phyloP scores from a whole-genome alignment of 2,888 invertebrate genomes.

The Tenthredo amoena region DNA sequence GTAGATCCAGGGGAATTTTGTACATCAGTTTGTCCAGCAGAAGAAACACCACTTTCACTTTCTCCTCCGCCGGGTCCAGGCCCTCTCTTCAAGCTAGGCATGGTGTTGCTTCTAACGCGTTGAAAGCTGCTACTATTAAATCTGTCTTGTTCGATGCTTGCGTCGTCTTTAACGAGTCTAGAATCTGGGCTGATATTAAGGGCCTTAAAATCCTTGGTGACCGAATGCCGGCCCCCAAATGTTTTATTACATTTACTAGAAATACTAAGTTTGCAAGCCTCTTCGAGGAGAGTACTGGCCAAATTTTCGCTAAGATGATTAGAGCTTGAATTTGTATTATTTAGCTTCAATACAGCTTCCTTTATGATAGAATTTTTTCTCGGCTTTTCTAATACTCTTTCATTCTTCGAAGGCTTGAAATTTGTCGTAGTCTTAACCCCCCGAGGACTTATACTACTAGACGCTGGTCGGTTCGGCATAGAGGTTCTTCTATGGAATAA shows the following conservation, averaged over 20 bases:
- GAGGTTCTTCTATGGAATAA: constrained; percentile 64
- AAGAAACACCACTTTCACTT: constrained; percentile 34
- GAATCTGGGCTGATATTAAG: constrained; percentile 68
- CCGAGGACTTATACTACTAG: constrained; percentile 62
- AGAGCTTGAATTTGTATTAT: constrained; percentile 63
- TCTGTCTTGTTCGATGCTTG: constrained; percentile 68
- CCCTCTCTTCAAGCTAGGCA: constrained; percentile 74
- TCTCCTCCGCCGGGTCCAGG: constrained; percentile 72
- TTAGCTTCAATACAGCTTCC: constrained; percentile 73
- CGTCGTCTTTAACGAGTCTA: constrained; percentile 71
- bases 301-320: constrained; percentile 66
- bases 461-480: constrained; percentile 65
- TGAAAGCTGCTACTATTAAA: constrained; percentile 71
- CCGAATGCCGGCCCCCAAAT: constrained; percentile 73
- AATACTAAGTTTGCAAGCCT: constrained; percentile 71
- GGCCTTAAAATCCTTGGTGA: constrained; percentile 73
- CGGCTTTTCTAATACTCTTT: constrained; percentile 67
- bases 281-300: constrained; percentile 66
- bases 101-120: constrained; percentile 75
- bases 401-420: constrained; percentile 72
- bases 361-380: constrained; percentile 70
- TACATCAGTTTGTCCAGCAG: constrained; percentile 31
- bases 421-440: constrained; percentile 73
- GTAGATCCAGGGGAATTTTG: constrained; percentile 57
- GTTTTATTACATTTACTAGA: constrained; percentile 66